Evolutionary conservation across 2,113 vertebrate species (phyloP).

Genomic region (Colossoma macropomum): DNA sequence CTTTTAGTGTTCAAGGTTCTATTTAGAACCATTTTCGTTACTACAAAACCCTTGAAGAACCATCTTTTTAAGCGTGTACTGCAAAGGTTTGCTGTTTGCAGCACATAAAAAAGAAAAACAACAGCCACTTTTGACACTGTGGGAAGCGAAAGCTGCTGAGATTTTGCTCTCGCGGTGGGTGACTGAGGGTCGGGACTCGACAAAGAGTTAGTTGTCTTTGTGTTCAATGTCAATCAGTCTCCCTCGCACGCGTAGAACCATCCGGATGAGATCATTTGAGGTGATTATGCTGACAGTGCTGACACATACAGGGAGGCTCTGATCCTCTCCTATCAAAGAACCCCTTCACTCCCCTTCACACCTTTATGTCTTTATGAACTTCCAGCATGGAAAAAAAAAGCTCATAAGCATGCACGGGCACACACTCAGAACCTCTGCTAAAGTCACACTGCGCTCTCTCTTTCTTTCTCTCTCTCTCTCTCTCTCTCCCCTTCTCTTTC

Average conservation of each 20-base stretch:
- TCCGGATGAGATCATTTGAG: conserved; percentile 44
- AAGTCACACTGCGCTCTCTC: neutral
- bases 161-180: too few relatives aligned
- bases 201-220: too few relatives aligned
- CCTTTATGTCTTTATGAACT: conserved; percentile 3
- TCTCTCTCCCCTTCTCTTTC: neutral
- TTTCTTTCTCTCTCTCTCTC: neutral
- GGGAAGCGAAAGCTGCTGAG: too few relatives aligned
- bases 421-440: neutral
- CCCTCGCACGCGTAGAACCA: conserved; percentile 25
- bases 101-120: too few relatives aligned
- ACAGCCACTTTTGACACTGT: too few relatives aligned
- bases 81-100: too few relatives aligned
- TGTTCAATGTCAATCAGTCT: neutral
- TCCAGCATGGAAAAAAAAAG: neutral
- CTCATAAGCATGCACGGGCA: neutral
- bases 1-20: too few relatives aligned
- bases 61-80: too few relatives aligned
- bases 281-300: conserved; percentile 46
- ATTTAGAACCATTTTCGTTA: too few relatives aligned
- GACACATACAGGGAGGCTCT: conserved; percentile 46
- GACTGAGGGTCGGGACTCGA: too few relatives aligned
- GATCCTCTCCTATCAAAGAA: conserved; percentile 31
- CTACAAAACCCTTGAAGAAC: too few relatives aligned
- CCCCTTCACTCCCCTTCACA: neutral